Evolutionary conservation across 2,888 invertebrate species (phyloP).

Genomic region (Baccha elongata): DNA sequence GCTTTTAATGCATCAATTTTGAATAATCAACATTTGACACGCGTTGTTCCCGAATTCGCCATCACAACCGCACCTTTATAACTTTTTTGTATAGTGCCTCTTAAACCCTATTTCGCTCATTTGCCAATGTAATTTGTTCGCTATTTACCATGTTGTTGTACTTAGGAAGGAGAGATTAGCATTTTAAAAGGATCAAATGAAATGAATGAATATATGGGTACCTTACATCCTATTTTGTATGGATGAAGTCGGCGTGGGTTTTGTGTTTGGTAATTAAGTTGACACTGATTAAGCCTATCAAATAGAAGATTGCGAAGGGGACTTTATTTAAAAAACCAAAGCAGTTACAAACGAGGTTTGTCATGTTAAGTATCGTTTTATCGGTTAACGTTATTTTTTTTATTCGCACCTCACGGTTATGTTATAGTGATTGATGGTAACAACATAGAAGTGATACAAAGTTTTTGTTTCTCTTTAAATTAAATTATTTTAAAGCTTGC

Average conservation of each 20-base stretch:
- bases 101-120: slow-evolving; percentile 7
- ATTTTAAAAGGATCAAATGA: slow-evolving; percentile 58
- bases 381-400: slow-evolving; percentile 19
- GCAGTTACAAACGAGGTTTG: slow-evolving; percentile 34
- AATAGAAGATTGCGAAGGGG: background rate
- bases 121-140: slow-evolving; percentile 51
- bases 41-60: slow-evolving; percentile 31
- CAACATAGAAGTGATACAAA: too few species aligned
- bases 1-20: slow-evolving; percentile 57
- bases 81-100: background rate
- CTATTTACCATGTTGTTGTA: slow-evolving; percentile 33
- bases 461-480: too few species aligned
- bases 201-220: slow-evolving; percentile 28
- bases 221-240: too few species aligned
- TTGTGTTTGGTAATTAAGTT: slow-evolving; percentile 52
- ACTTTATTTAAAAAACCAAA: slow-evolving; percentile 6
- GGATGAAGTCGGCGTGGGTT: slow-evolving; percentile 14
- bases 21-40: slow-evolving; percentile 71
- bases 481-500: too few species aligned
- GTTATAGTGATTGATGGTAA: slow-evolving; percentile 27
- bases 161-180: slow-evolving; percentile 39
- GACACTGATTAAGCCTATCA: slow-evolving; percentile 5
- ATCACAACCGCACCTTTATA: slow-evolving; percentile 4
- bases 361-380: slow-evolving; percentile 40
- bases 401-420: slow-evolving; percentile 26